Evolutionary conservation across 2,888 invertebrate species (phyloP), one percentile per base, ranked within the genome.

Genomic region (Euplexia lucipara): DNA sequence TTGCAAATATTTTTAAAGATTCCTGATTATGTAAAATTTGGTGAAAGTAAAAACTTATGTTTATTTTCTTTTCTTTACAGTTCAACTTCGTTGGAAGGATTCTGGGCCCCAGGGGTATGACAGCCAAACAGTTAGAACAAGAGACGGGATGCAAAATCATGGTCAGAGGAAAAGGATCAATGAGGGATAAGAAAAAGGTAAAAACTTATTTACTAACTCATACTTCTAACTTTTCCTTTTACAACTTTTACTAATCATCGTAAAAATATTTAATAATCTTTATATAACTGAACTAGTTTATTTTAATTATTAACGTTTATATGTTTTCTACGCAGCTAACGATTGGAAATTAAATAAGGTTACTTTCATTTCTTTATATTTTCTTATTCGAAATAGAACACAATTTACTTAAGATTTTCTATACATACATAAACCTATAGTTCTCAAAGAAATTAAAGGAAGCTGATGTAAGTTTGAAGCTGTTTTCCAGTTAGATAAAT

Each of bases 61-160:
- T 53, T 61, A 65, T 77, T 79, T 87, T 90, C 12, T 59, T 8
- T 72, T 88, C 82, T 49, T 83, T 98, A 74, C 97, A 99, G 99
- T 99, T 99, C 96, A 99, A 99, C 96, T 99, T 99, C 95, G 99
- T 99, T 88, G 99, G 99, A 89, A 97, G 99, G 96, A 99, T 99
- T 96, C 96, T 99, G 90, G 99, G 99, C 58, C 99, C 99, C 80
- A 97, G 99, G 86, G 99, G 99, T 84, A 99, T 99, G 99, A 99
- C 99, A 81, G 99, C 99, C 59, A 99, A 99, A 96, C 99, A 99
- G 96, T 96, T 99, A 93, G 99, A 99, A 96, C 99, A 99, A 96
- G 99, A 99, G 96, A 99, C 99, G 86, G 99, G 99, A 85, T 99
- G 99, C 96, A 99, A 99, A 97, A 99, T 99, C 90, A 99, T 99